Percentiles rank a stretch among this genome's conserved stretches.
Evolutionary conservation across 2,113 vertebrate genomes (phyloP).

Genomic region (Cyphomyrus plagiostoma): DNA sequence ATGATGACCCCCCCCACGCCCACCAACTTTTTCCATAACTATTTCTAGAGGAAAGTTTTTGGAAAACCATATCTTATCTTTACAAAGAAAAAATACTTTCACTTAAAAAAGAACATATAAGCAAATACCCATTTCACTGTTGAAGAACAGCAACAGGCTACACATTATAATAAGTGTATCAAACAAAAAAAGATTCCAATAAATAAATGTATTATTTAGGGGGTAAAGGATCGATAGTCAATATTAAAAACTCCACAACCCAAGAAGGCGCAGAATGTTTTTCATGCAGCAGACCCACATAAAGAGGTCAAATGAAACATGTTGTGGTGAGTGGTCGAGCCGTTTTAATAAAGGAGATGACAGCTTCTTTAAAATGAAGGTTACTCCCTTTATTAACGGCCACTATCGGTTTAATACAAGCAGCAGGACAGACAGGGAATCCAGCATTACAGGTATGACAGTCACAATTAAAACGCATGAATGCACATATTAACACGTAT

Average conservation of each 20-base stretch:
- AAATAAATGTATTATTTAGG: not conserved
- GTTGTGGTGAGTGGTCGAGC: not conserved
- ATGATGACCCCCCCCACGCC: not conserved
- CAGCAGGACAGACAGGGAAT: not conserved
- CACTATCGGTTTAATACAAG: not conserved
- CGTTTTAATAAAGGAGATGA: not conserved
- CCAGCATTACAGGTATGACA: not conserved
- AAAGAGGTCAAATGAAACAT: not conserved
- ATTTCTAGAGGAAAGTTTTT: not conserved
- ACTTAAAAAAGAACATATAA: not conserved
- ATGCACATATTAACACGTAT: not conserved
- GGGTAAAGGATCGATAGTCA: not conserved
- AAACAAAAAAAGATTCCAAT: not conserved
- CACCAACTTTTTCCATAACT: not conserved
- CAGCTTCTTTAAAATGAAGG: not conserved
- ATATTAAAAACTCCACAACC: not conserved
- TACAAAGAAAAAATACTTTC: not conserved
- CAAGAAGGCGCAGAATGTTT: not conserved
- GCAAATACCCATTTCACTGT: not conserved
- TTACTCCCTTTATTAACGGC: not conserved
- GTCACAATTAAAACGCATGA: not conserved
- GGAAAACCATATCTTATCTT: not conserved
- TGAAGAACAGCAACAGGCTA: not conserved
- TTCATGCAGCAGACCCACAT: not conserved
- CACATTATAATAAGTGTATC: not conserved